Evolutionary conservation across 35 echinoderm and acorn worm species (phyloP).

Genomic region (Diadema setosum): DNA sequence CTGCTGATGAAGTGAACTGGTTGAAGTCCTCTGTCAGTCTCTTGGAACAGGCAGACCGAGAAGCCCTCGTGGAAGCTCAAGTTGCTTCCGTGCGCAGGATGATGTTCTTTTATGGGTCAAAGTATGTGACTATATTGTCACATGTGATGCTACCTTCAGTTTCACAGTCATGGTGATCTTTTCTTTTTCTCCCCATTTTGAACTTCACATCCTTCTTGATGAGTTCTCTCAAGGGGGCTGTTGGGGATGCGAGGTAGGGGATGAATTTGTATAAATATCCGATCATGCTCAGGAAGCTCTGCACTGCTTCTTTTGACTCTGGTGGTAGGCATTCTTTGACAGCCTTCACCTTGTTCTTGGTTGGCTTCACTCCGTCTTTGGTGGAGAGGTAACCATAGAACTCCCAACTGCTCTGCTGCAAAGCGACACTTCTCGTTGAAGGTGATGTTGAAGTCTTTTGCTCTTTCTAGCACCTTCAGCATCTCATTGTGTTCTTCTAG

Average conservation of each 20-base stretch:
- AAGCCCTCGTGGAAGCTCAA: constrained; percentile 60
- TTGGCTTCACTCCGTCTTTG: constrained; percentile 67
- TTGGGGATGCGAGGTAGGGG: constrained; percentile 25
- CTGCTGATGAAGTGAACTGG: constrained; percentile 56
- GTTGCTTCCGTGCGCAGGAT: constrained; percentile 54
- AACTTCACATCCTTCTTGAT: constrained; percentile 38
- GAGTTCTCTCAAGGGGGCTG: constrained; percentile 30
- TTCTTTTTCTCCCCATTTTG: constrained; percentile 31
- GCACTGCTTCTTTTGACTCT: constrained; percentile 29
- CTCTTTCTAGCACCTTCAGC: constrained; percentile 42
- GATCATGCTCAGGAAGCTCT: constrained; percentile 65
- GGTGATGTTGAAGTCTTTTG: constrained; percentile 42
- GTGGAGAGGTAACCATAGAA: constrained; percentile 67
- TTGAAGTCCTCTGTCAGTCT: constrained; percentile 37
- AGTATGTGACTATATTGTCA: constrained; percentile 46
- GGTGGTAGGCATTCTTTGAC: constrained; percentile 23
- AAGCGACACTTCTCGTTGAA: constrained; percentile 60
- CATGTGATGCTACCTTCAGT: constrained; percentile 53
- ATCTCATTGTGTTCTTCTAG: constrained; percentile 67
- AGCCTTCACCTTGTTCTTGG: constrained; percentile 39
- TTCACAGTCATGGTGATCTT: constrained; percentile 11
- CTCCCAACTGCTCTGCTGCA: constrained; percentile 41
- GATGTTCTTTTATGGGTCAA: constrained; percentile 41
- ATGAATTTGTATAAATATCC: constrained; percentile 67
- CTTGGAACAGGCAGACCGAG: constrained; percentile 69